A percentile compares a stretch with the other conserved stretches of the same genome.
Conservation (phyloP, 2,797 vertebrate species). For the Mormyrops attenuatus region DNA sequence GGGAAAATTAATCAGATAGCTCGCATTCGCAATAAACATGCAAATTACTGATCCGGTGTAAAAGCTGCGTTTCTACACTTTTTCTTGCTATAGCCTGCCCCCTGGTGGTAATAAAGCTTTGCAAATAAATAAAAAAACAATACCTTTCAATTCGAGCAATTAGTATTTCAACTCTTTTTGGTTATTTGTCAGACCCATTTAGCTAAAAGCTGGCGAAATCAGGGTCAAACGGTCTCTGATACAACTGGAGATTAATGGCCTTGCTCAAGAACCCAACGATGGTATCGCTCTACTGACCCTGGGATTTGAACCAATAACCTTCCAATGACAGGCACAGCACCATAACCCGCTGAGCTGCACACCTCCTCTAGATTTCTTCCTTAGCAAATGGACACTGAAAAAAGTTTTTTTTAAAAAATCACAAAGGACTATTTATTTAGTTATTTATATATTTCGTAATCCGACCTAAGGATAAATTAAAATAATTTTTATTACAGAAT, state of each 20-base stretch:
- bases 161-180: not conserved
- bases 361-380: not conserved
- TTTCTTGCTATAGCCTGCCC: constrained; percentile 6
- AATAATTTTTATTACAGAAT: not conserved
- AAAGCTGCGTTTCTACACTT: not conserved
- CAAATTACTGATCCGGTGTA: not conserved
- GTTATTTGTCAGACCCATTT: not conserved
- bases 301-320: not conserved
- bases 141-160: not conserved
- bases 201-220: not conserved
- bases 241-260: not conserved
- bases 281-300: not conserved
- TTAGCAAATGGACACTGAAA: not conserved
- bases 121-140: not conserved
- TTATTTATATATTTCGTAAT: not conserved
- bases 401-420: not conserved
- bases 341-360: not conserved
- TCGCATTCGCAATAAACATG: not conserved
- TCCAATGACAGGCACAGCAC: not conserved
- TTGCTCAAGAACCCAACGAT: not conserved
- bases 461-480: not conserved
- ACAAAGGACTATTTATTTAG: not conserved
- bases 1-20: not conserved
- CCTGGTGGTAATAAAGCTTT: not conserved
- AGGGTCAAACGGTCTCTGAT: not conserved